phyloP scores from a whole-genome alignment of 2,888 invertebrate species.

The Hypomecis punctinalis region DNA sequence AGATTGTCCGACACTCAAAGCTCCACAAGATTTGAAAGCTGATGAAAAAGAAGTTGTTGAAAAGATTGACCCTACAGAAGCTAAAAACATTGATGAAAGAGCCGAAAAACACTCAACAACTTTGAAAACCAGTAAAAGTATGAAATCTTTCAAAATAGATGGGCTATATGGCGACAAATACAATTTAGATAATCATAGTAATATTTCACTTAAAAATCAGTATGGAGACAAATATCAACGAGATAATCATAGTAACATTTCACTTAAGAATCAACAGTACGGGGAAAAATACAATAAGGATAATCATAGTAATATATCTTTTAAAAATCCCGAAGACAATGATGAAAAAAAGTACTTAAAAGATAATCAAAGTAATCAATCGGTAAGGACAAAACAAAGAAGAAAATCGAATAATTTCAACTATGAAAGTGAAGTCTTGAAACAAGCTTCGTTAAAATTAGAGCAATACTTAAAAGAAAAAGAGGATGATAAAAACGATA shows the following conservation, averaged over 20 bases:
- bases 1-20: slow-evolving; percentile 80
- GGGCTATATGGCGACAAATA: slow-evolving; percentile 74
- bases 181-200: slow-evolving; percentile 73
- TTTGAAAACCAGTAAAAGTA: slow-evolving; percentile 61
- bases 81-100: slow-evolving; percentile 70
- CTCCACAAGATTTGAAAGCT: slow-evolving; percentile 79
- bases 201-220: slow-evolving; percentile 71
- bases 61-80: slow-evolving; percentile 72
- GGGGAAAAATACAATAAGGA: slow-evolving; percentile 69
- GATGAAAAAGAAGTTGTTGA: slow-evolving; percentile 80
- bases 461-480: slow-evolving; percentile 78
- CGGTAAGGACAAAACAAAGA: slow-evolving; percentile 64
- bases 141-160: slow-evolving; percentile 76
- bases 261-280: slow-evolving; percentile 72
- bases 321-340: slow-evolving; percentile 71
- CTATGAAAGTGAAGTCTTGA: slow-evolving; percentile 85
- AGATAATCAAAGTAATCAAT: slow-evolving; percentile 79
- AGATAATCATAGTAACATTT: slow-evolving; percentile 74
- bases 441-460: slow-evolving; percentile 82
- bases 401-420: slow-evolving; percentile 84
- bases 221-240: slow-evolving; percentile 73
- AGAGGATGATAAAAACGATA: slow-evolving; percentile 60
- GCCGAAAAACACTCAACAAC: slow-evolving; percentile 71
- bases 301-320: slow-evolving; percentile 68
- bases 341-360: slow-evolving; percentile 77